A percentile compares a stretch with the other conserved stretches of the same genome.
These are phyloP conservation scores for Lethenteron reissneri DNA, from an alignment of 2,113 vertebrate genomes.

Conservation along the genomic window DNA sequence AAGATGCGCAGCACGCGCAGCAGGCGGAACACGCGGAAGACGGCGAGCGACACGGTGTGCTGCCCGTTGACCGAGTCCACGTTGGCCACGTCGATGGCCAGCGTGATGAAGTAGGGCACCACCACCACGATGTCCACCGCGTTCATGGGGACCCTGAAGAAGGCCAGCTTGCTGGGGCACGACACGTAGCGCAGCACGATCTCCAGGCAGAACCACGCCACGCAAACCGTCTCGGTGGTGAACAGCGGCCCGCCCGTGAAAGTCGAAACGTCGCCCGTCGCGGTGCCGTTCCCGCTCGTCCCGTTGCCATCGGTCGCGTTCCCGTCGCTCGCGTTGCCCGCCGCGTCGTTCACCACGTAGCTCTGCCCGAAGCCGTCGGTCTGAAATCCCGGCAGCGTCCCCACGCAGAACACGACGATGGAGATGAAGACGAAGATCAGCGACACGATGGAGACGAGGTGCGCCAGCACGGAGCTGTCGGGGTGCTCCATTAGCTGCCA, in stretches of 20 bases:
- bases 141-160: slow-evolving; percentile 3
- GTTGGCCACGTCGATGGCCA: background rate
- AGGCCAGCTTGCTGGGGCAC: background rate
- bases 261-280: too few species aligned
- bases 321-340: too few species aligned
- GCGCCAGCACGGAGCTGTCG: background rate
- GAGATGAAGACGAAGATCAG: background rate
- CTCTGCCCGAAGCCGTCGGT: background rate
- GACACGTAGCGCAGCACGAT: background rate
- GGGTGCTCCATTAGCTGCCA: slow-evolving; percentile 1
- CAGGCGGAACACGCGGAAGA: slow-evolving; percentile 2
- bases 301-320: too few species aligned
- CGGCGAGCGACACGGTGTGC: background rate
- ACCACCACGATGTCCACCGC: background rate
- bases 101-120: background rate
- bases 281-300: too few species aligned
- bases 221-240: background rate
- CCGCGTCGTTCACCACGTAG: too few species aligned
- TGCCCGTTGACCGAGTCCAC: background rate
- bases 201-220: slow-evolving; percentile 3
- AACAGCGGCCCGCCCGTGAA: background rate
- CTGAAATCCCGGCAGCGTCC: background rate
- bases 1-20: slow-evolving; percentile 2
- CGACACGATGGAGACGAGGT: background rate
- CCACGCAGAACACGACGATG: background rate